Conservation (phyloP, 2,888 invertebrate genomes). For the Lacanobia wlatinum region DNA sequence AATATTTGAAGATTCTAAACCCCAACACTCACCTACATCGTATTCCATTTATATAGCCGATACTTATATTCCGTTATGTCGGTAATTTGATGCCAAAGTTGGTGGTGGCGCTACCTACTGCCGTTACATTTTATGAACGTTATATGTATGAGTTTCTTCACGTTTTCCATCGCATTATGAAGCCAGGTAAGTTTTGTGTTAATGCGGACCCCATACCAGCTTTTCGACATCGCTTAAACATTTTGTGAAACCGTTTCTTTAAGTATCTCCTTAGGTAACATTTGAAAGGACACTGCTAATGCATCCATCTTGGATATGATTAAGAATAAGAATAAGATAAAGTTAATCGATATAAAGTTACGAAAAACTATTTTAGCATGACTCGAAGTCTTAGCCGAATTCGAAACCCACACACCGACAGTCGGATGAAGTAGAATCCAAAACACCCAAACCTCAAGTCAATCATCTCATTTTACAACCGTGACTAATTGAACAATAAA, state of each 20-base stretch:
- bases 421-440: too few species aligned
- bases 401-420: not conserved
- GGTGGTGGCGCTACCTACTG: conserved; percentile 52
- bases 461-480: conserved; percentile 27
- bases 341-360: not conserved
- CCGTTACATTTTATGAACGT: conserved; percentile 56
- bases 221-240: not conserved
- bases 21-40: not conserved
- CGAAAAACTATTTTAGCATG: too few species aligned
- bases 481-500: conserved; percentile 30
- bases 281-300: not conserved
- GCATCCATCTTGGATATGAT: not conserved
- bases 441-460: conserved; percentile 19
- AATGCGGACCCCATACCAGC: not conserved
- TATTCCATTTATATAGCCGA: conserved; percentile 24
- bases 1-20: not conserved
- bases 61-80: conserved; percentile 44
- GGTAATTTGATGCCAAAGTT: conserved; percentile 53
- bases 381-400: not conserved
- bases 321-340: not conserved
- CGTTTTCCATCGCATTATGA: conserved; percentile 16
- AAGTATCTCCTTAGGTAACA: not conserved
- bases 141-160: conserved; percentile 37
- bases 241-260: not conserved
- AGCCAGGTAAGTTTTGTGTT: not conserved